These are phyloP conservation scores for Cottus gobio DNA, from an alignment of 2,113 vertebrate genomes.

Conservation along the genomic window DNA sequence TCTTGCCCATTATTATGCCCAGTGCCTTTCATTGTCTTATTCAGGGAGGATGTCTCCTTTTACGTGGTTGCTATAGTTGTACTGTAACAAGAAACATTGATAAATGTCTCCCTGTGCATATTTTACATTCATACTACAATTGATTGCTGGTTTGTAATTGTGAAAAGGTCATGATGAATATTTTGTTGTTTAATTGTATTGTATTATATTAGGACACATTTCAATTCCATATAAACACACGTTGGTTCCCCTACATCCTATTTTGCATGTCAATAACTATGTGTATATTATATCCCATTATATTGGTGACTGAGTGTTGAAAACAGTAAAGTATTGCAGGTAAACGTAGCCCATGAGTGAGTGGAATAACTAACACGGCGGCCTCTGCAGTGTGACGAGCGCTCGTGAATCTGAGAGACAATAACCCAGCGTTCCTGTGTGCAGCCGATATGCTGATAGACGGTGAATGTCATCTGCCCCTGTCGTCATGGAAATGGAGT, in stretches of 20 bases:
- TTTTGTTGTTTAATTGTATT: conserved; percentile 10
- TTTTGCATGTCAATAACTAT: conserved; percentile 26
- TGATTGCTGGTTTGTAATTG: not conserved
- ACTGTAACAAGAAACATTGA: conserved; percentile 22
- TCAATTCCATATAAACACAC: not conserved
- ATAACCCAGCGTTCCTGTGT: conserved; percentile 45
- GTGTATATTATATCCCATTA: conserved; percentile 11
- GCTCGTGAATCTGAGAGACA: conserved; percentile 39
- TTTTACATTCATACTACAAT: conserved; percentile 1
- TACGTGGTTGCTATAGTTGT: conserved; percentile 15
- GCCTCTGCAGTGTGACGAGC: conserved; percentile 1
- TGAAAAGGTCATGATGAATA: conserved; percentile 14
- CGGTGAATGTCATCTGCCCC: conserved; percentile 53
- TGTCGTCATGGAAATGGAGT: conserved; percentile 73
- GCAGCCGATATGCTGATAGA: conserved; percentile 53
- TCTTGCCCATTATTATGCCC: conserved; percentile 1
- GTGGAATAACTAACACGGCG: conserved; percentile 7
- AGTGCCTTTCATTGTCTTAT: conserved; percentile 25
- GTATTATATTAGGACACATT: not conserved
- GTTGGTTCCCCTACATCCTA: not conserved
- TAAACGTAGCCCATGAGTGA: conserved; percentile 4
- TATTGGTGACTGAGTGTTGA: not conserved
- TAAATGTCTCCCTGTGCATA: not conserved
- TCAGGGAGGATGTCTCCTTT: not conserved
- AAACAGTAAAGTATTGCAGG: conserved; percentile 1